phyloP scores from a whole-genome alignment of 2,888 invertebrate genomes.

The Apotomis capreana region DNA sequence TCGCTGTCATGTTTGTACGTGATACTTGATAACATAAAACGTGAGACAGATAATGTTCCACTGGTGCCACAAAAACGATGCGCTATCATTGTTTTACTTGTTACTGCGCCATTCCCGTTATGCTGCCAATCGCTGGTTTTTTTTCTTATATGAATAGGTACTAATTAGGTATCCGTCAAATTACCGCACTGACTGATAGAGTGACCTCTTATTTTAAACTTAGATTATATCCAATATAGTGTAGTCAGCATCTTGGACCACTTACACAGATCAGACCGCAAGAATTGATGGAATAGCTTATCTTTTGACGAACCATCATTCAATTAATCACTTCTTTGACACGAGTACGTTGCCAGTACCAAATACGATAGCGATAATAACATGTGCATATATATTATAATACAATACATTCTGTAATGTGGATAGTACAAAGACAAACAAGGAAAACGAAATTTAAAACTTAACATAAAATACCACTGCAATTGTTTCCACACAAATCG shows the following conservation, averaged over 20 bases:
- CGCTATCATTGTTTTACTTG: not conserved
- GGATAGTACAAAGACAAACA: not conserved
- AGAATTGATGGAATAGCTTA: slow-evolving; percentile 18
- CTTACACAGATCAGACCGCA: not conserved
- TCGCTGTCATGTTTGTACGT: slow-evolving; percentile 93
- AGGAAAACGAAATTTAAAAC: too few relatives aligned
- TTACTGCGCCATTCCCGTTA: not conserved
- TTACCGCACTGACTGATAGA: too few relatives aligned
- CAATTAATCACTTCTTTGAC: slow-evolving; percentile 12
- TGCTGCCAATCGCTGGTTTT: too few relatives aligned
- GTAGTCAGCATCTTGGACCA: too few relatives aligned
- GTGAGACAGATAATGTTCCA: not conserved
- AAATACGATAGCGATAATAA: slow-evolving; percentile 10
- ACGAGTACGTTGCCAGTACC: slow-evolving; percentile 16
- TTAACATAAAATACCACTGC: too few relatives aligned
- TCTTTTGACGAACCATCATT: slow-evolving; percentile 30
- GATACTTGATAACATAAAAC: not conserved
- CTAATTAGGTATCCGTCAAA: not conserved
- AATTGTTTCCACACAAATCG: too few relatives aligned
- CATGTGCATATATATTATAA: not conserved
- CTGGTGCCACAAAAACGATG: not conserved
- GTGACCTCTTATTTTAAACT: too few relatives aligned
- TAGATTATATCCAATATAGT: too few relatives aligned
- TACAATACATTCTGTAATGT: not conserved
- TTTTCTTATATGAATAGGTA: too few relatives aligned